Conservation (phyloP, 2,888 invertebrate species). For the Papilio elwesi region DNA sequence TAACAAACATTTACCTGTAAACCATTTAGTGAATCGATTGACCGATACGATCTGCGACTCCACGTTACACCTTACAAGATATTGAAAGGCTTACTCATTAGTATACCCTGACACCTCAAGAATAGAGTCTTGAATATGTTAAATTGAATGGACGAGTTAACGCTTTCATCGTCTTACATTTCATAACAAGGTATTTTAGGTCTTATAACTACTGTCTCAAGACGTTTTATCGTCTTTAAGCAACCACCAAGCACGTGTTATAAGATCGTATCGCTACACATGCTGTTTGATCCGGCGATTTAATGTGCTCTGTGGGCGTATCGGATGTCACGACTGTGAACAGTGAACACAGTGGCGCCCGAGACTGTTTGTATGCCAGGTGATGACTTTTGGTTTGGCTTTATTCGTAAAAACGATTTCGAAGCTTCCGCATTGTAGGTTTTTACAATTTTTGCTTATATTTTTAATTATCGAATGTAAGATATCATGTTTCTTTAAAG, state of each 20-base stretch:
- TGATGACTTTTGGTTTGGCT: slow-evolving; percentile 35
- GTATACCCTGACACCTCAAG: not conserved
- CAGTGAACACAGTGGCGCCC: slow-evolving; percentile 66
- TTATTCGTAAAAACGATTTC: slow-evolving; percentile 37
- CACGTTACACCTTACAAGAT: slow-evolving; percentile 22
- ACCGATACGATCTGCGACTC: slow-evolving; percentile 7
- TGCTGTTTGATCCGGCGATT: slow-evolving; percentile 78
- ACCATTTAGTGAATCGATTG: slow-evolving; percentile 12
- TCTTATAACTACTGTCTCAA: slow-evolving; percentile 42
- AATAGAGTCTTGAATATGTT: slow-evolving; percentile 24
- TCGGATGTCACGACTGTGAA: slow-evolving; percentile 67
- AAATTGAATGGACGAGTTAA: not conserved
- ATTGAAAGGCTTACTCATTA: not conserved
- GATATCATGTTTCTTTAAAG: not conserved
- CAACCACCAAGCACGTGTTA: slow-evolving; percentile 63
- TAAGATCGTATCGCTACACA: slow-evolving; percentile 73
- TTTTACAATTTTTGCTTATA: slow-evolving; percentile 8
- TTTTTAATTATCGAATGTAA: not conserved
- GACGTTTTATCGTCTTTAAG: slow-evolving; percentile 43
- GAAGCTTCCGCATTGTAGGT: slow-evolving; percentile 32
- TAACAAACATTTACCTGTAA: not conserved
- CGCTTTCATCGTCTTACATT: slow-evolving; percentile 5
- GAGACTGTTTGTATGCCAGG: slow-evolving; percentile 50
- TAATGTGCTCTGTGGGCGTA: slow-evolving; percentile 79
- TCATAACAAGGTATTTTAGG: slow-evolving; percentile 15